Base-by-base conservation (phyloP, 2,113 vertebrate genomes). In the Bos javanicus region DNA sequence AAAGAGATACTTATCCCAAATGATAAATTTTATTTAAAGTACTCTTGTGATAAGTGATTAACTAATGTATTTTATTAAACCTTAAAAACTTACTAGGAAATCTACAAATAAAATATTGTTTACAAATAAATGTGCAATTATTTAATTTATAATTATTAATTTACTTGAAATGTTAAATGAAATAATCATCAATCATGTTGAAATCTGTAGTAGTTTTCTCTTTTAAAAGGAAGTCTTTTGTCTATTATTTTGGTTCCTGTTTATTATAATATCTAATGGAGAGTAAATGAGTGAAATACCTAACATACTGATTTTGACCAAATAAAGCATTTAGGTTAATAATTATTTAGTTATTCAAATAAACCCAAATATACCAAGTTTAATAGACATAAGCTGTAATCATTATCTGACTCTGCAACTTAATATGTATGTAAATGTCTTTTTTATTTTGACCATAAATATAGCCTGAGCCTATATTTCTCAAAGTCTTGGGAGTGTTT, bases 381-480 rank as follows among this genome's bases (percentile, higher is more conserved):
- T 91, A 71, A 93, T 95, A 97, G 16, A 76, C 46, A 6, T 57
- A 71, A 84, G 23, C 11, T 86, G 2, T 82, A 96, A 96, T 96
- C 71, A 91, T 96, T 90, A 96, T 98, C 90, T 97, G 56, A 84
- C 71, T 91, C n/a, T 91, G 67, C 60, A 98, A 89, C 46, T 92
- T 94, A 95, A 95, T 92, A 97, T 91, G 62, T 78, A 92, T 95
- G 91, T 95, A 96, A 94, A 78, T 95, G 13, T 16, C 7, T 93
- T 94, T 94, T 92, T 87, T 94, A 84, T 96, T 97, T 96, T 86
- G 48, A 89, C 82, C 90, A 83, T 96, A 97, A 98, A 89, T 97
- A 94, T 64, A 95, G 67, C 62, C 80, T 89, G 48, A 90, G 25
- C 7, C 64, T 19, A 25, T 95, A 97, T 96, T 97, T 92, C n/a